phyloP scores from a whole-genome alignment of 2,113 vertebrate genomes.

The Syngnathus scovelli region DNA sequence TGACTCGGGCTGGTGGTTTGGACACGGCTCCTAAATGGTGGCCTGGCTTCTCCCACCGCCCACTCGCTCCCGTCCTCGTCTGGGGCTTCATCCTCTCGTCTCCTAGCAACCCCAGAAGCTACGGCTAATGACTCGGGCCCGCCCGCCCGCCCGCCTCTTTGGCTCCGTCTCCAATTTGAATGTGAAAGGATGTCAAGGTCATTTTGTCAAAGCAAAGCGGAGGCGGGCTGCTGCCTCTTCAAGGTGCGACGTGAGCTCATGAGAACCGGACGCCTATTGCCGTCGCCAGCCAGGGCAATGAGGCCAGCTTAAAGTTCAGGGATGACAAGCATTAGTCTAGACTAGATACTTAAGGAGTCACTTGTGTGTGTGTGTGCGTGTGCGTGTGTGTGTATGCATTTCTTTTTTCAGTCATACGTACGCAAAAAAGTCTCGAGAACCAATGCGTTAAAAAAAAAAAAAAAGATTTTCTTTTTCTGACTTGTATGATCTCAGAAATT shows the following conservation, averaged over 20 bases:
- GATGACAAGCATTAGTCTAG: background rate
- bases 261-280: constrained; percentile 15
- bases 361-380: background rate
- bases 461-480: background rate
- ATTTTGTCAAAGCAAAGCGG: constrained; percentile 22
- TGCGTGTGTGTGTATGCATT: background rate
- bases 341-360: background rate
- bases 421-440: no score
- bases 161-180: constrained; percentile 29
- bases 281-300: constrained; percentile 9
- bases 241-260: constrained; percentile 19
- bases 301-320: constrained; percentile 5
- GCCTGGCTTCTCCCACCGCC: constrained; percentile 7
- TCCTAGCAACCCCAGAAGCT: constrained; percentile 59
- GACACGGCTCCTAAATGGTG: background rate
- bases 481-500: background rate
- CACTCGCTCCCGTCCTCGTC: background rate
- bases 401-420: no score
- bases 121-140: constrained; percentile 48
- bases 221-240: constrained; percentile 5
- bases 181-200: constrained; percentile 11
- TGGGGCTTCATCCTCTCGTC: background rate
- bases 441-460: no score
- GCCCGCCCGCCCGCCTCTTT: constrained; percentile 34
- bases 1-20: no score